phyloP scores from a whole-genome alignment of 1,140 invertebrate species.

The Scaptomyza graminum region DNA sequence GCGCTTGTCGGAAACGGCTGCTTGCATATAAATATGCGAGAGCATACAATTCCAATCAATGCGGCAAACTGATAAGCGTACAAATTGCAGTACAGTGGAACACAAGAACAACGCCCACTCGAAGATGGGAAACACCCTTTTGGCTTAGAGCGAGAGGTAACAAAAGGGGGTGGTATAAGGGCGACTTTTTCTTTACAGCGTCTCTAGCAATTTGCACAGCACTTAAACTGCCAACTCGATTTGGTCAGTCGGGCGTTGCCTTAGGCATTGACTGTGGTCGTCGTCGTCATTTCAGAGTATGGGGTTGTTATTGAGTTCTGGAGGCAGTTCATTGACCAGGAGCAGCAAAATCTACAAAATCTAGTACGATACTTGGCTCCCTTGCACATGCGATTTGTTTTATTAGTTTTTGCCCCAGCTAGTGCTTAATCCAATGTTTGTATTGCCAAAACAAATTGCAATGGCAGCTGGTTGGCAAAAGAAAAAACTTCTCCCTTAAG shows the following conservation, averaged over 20 bases:
- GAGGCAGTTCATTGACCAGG: constrained; percentile 67
- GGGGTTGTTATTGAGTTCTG: constrained; percentile 28
- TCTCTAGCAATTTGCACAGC: constrained; percentile 65
- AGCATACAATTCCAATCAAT: constrained; percentile 67
- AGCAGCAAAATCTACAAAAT: constrained; percentile 41
- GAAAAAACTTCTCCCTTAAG: constrained; percentile 35
- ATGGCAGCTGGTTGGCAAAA: constrained; percentile 68
- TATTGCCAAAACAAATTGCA: constrained; percentile 61
- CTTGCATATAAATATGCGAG: constrained; percentile 57
- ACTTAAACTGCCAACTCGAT: constrained; percentile 68
- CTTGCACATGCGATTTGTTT: constrained; percentile 78
- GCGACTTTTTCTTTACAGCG: constrained; percentile 25
- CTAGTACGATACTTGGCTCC: constrained; percentile 48
- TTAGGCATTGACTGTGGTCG: constrained; percentile 41
- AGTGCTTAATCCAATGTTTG: constrained; percentile 31
- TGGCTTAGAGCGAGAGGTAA: constrained; percentile 7
- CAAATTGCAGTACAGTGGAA: constrained; percentile 56
- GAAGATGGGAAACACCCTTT: constrained; percentile 22
- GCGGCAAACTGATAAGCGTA: constrained; percentile 68
- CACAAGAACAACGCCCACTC: constrained; percentile 52
- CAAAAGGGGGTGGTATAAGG: constrained; percentile 8
- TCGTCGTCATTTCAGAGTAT: constrained; percentile 5
- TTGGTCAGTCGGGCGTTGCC: constrained; percentile 50
- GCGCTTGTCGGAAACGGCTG: constrained; percentile 55
- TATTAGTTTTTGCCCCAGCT: constrained; percentile 65